phyloP scores from a whole-genome alignment of 1,140 invertebrate genomes.

The Aphaenogaster floridana region DNA sequence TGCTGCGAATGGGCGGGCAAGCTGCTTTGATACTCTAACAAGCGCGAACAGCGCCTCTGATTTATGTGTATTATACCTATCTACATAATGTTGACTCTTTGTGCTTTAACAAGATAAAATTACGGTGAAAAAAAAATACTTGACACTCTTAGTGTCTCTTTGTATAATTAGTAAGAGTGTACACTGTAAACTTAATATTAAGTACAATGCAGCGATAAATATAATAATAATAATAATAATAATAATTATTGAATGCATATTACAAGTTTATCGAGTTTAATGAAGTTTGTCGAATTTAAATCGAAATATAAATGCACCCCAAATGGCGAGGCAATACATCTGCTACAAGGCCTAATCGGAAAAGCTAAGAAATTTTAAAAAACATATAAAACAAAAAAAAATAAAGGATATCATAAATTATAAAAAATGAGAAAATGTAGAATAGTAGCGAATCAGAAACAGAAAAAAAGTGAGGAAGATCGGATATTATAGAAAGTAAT shows the following conservation, averaged over 20 bases:
- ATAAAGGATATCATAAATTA: not conserved
- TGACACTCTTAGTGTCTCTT: conserved; percentile 4
- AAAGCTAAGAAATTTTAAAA: not conserved
- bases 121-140: conserved; percentile 24
- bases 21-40: conserved; percentile 66
- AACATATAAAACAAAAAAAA: not conserved
- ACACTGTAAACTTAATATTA: conserved; percentile 1
- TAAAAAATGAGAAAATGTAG: not conserved
- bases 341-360: not conserved
- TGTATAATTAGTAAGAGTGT: not conserved
- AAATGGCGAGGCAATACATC: not conserved
- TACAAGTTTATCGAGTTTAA: not conserved
- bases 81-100: conserved; percentile 60
- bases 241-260: no score
- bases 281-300: not conserved
- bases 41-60: conserved; percentile 61
- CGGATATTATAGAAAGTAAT: not conserved
- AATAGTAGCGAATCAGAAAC: not conserved
- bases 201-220: not conserved
- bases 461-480: not conserved
- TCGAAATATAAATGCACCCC: not conserved
- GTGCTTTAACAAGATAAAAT: conserved; percentile 50
- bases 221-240: not conserved
- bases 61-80: conserved; percentile 59
- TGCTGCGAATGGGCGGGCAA: conserved; percentile 68